These are phyloP conservation scores for Hermaeophaga mercurialis DNA, from an alignment of 2,888 invertebrate genomes.

Conservation along the genomic window DNA sequence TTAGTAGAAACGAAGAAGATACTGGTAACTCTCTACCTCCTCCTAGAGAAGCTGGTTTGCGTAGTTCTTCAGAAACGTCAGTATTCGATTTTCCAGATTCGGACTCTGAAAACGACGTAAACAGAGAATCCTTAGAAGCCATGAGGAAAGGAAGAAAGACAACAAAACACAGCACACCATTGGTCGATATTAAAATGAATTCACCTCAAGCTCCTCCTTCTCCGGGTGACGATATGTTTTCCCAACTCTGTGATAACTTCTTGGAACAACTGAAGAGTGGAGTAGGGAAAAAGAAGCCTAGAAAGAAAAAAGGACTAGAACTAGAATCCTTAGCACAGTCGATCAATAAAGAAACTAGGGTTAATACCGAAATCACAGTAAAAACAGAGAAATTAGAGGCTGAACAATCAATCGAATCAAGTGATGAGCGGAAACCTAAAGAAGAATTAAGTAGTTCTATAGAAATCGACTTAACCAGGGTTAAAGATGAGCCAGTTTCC, in stretches of 20 bases:
- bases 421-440: neutral
- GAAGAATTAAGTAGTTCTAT: slow-evolving; percentile 7
- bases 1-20: slow-evolving; percentile 65
- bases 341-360: slow-evolving; percentile 46
- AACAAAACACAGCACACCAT: slow-evolving; percentile 62
- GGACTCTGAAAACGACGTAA: slow-evolving; percentile 67
- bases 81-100: slow-evolving; percentile 69
- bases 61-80: slow-evolving; percentile 67
- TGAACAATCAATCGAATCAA: slow-evolving; percentile 13
- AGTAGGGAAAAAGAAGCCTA: slow-evolving; percentile 61
- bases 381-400: slow-evolving; percentile 36
- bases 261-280: slow-evolving; percentile 74
- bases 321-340: slow-evolving; percentile 48
- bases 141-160: slow-evolving; percentile 64
- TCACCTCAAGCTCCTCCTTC: slow-evolving; percentile 42
- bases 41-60: slow-evolving; percentile 58
- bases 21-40: slow-evolving; percentile 51
- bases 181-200: slow-evolving; percentile 41
- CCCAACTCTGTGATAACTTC: slow-evolving; percentile 76
- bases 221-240: slow-evolving; percentile 64
- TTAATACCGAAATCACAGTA: slow-evolving; percentile 31
- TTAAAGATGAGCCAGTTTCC: slow-evolving; percentile 10
- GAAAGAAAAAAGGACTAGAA: slow-evolving; percentile 59
- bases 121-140: slow-evolving; percentile 69
- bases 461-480: slow-evolving; percentile 11